These are phyloP conservation scores for Polymixis flavicincta DNA, from an alignment of 2,888 invertebrate species.

Conservation along the genomic window DNA sequence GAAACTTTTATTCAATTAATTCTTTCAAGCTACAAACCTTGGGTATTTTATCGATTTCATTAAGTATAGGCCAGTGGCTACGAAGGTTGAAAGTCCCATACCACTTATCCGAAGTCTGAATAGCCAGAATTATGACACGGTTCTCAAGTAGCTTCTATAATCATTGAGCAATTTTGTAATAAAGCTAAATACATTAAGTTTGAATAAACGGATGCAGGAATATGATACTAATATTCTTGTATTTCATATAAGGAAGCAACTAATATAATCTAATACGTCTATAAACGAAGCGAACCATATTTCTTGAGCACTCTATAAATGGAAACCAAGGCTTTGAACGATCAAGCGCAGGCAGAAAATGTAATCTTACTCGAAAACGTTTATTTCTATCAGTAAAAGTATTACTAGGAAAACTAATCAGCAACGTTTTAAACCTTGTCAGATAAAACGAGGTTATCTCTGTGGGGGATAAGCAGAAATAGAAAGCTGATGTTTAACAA, in stretches of 20 bases:
- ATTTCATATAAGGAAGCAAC: slow-evolving; percentile 28
- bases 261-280: slow-evolving; percentile 56
- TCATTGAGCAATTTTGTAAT: slow-evolving; percentile 23
- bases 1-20: slow-evolving; percentile 29
- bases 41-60: slow-evolving; percentile 43
- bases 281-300: slow-evolving; percentile 41
- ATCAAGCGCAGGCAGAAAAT: slow-evolving; percentile 32
- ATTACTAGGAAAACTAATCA: slow-evolving; percentile 26
- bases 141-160: neutral
- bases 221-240: slow-evolving; percentile 49
- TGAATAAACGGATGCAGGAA: slow-evolving; percentile 22
- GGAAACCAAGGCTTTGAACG: slow-evolving; percentile 21
- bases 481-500: slow-evolving; percentile 28
- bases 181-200: slow-evolving; percentile 11
- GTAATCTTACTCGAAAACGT: slow-evolving; percentile 27
- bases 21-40: slow-evolving; percentile 41
- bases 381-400: slow-evolving; percentile 10
- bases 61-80: slow-evolving; percentile 36
- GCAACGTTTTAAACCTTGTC: slow-evolving; percentile 8
- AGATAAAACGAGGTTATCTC: slow-evolving; percentile 43
- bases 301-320: slow-evolving; percentile 39
- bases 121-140: slow-evolving; percentile 32
- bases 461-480: slow-evolving; percentile 44
- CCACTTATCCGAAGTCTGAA: slow-evolving; percentile 8
- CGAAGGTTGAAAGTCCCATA: slow-evolving; percentile 35